These are phyloP conservation scores for Thaumetopoea pityocampa DNA, from an alignment of 1,140 invertebrate species.

Conservation along the genomic window DNA sequence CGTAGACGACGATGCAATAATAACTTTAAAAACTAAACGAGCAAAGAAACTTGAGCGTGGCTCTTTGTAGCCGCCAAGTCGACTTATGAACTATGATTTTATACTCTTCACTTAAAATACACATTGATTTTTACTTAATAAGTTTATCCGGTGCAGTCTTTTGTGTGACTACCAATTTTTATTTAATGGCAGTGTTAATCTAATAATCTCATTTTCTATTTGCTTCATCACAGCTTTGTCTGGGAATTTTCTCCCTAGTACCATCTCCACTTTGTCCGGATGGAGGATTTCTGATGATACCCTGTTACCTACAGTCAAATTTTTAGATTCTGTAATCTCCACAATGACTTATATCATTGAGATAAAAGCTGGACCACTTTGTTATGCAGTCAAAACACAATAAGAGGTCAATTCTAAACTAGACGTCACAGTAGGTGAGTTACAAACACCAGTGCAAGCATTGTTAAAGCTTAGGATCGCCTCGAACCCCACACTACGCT, in stretches of 20 bases:
- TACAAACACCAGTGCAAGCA: too few species aligned
- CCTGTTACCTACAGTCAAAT: too few species aligned
- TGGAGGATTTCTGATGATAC: neutral
- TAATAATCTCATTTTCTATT: constrained; percentile 6
- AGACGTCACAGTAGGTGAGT: too few species aligned
- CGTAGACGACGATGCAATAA: constrained; percentile 10
- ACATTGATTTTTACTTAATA: constrained; percentile 4
- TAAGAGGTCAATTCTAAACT: too few species aligned
- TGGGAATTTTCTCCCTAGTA: neutral
- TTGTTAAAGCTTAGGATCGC: too few species aligned
- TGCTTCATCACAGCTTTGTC: neutral
- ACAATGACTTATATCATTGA: too few species aligned
- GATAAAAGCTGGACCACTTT: too few species aligned
- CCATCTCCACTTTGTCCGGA: neutral
- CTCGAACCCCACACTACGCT: too few species aligned
- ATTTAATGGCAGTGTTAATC: constrained; percentile 4
- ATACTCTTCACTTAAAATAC: constrained; percentile 2
- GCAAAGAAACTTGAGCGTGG: constrained; percentile 9
- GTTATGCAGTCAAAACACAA: too few species aligned
- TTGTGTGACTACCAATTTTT: too few species aligned
- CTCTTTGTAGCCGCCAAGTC: neutral
- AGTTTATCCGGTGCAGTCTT: constrained; percentile 9
- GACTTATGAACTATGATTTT: neutral
- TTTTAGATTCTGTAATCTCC: too few species aligned
- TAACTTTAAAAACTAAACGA: constrained; percentile 11